phyloP scores from a whole-genome alignment of 2,113 vertebrate genomes.

The Ceratotherium simum region DNA sequence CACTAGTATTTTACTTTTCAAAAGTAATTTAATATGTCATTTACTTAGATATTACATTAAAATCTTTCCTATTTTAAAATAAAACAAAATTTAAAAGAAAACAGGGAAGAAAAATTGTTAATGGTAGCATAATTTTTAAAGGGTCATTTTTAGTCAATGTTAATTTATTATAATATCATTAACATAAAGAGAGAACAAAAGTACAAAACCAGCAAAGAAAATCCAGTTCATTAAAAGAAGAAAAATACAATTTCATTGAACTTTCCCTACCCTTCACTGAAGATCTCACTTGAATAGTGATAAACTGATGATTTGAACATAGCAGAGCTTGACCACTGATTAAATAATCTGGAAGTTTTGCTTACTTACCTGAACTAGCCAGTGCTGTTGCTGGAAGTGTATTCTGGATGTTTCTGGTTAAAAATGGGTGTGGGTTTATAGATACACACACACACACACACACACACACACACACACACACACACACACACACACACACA shows the following conservation, averaged over 20 bases:
- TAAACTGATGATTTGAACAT: neutral
- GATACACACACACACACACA: slow-evolving; percentile 6
- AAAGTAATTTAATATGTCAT: neutral
- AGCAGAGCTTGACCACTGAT: neutral
- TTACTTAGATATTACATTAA: neutral
- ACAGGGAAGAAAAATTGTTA: neutral
- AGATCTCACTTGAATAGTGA: neutral
- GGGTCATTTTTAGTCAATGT: neutral
- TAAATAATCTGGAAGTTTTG: slow-evolving; percentile 71
- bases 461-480: slow-evolving; percentile 4
- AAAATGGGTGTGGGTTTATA: slow-evolving; percentile 80
- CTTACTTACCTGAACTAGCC: slow-evolving; percentile 82
- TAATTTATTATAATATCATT: neutral
- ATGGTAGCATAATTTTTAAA: neutral
- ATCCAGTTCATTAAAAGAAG: neutral
- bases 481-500: neutral
- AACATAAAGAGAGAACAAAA: neutral
- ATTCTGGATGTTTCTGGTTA: slow-evolving; percentile 57
- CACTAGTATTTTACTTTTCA: neutral
- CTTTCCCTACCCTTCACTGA: neutral
- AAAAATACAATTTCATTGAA: neutral
- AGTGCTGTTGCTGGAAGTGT: slow-evolving; percentile 67
- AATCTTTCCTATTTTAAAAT: neutral
- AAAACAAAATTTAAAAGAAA: neutral
- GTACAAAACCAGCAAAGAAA: neutral